Base-by-base conservation (phyloP, 2,113 vertebrate genomes). In the Falco punctatus region DNA sequence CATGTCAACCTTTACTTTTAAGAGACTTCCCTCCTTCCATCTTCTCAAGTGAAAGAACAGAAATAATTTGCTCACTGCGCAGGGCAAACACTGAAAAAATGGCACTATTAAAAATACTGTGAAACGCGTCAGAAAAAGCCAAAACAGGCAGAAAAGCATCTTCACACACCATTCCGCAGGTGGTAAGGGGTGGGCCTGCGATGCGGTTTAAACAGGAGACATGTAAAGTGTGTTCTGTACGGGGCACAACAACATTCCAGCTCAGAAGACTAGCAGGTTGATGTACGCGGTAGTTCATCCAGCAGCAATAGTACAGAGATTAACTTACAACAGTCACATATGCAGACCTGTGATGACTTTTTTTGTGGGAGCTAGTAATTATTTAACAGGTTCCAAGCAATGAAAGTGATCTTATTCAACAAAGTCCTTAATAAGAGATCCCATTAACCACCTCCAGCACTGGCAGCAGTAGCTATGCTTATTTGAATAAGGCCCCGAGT, bases 161-260 rank as follows among this genome's bases (percentile, higher is more conserved):
- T 77, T 88, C 54, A 32, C 15, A 9, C 57, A 14, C 26, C 33
- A 35, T 52, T 92, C 57, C 3, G 1, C 21, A 90, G 6, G 18
- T 58, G 9, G 9, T 66, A 77, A 35, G 48, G 13, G 18, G 5
- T 12, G 87, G 40, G 17, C 22, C 23, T 86, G 18, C 13, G 8
- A 8, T 67, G 30, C 26, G 55, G 21, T 30, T 77, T 49, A 62
- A 72, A 80, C 22, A 74, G 38, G 14, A 80, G 33, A 49, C 1
- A 0, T 24, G 33, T 49, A 17, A 70, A 73, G 8, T 3, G 8
- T 64, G 8, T 24, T 12, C 22, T 82, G 1, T 55, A 38, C 5
- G 1, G 35, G 30, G 20, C 32, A 66, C 14, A 55, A 20, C 13
- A 66, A 51, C 0, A 0, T 52, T 77, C 33, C 38, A 72, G n/a